Evolutionary conservation across 2,888 invertebrate species (phyloP).

Genomic region (Gonocerus acuteangulatus): DNA sequence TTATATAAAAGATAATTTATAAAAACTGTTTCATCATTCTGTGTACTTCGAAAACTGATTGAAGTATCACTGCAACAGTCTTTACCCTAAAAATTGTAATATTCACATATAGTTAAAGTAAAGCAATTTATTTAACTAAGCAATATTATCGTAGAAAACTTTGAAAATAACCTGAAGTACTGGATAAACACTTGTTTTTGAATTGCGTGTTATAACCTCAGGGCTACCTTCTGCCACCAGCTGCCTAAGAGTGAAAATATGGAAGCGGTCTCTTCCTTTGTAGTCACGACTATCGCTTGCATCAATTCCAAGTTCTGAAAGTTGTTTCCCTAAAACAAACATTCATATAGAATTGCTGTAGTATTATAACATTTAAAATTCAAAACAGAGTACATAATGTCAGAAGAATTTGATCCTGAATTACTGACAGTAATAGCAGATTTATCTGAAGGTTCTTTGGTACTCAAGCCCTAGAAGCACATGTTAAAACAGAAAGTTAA

Average conservation of each 20-base stretch:
- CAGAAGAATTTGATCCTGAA: too few relatives aligned
- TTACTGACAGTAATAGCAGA: not conserved
- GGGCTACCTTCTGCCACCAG: constrained; percentile 44
- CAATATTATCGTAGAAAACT: not conserved
- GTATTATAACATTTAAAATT: not conserved
- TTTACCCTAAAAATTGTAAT: not conserved
- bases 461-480: too few relatives aligned
- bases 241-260: constrained; percentile 47
- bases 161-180: constrained; percentile 39
- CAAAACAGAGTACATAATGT: too few relatives aligned
- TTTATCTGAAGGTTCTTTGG: not conserved
- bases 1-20: constrained; percentile 48
- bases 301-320: constrained; percentile 47
- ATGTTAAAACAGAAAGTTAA: too few relatives aligned
- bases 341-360: constrained; percentile 17
- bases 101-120: not conserved
- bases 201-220: constrained; percentile 45
- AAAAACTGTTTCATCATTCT: not conserved
- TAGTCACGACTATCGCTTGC: constrained; percentile 50
- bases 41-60: not conserved
- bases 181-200: constrained; percentile 48
- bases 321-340: constrained; percentile 50
- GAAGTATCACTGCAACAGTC: too few relatives aligned
- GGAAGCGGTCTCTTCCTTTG: constrained; percentile 47
- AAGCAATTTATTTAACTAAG: not conserved